Evolutionary conservation across 1,140 invertebrate genomes (phyloP), one percentile per base, ranked within the genome.

Genomic region (Rhagoletis pomonella): DNA sequence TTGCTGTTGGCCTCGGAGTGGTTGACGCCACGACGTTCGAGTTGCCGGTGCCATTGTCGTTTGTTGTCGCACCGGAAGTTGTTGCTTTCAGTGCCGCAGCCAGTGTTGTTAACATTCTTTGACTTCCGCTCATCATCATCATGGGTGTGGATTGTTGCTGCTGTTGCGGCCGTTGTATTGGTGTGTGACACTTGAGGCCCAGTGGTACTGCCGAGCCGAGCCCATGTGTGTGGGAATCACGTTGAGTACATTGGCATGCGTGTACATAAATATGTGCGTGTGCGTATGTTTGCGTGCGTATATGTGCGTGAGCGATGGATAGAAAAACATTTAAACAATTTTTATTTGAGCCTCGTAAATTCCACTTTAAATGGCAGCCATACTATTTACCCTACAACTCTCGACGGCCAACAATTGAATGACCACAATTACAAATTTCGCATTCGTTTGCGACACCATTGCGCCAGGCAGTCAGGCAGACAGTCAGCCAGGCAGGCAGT

Each of bases 21-120:
- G 19, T 29, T 29, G 29, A 29, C 58, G 39, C 58, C 17, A 47
- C 87, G 29, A 29, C 29, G 44, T 81, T 65, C 50, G 58, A 64
- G 39, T 84, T 55, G 67, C 19, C 67, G 44, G 55, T 44, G 29
- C 64, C 64, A 42, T 77, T 87, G 86, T 87, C 67, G 55, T 17
- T 87, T 90, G 89, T 88, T 89, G 88, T 85, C 87, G 86, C 58
- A 55, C 69, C 58, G 62, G 87, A 58, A 58, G 85, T 73, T 88
- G 86, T 60, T 87, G 86, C 44, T 86, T 86, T 84, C 73, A 85
- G n/a, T 81, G 90, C 69, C 90, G 90, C 88, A 88, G 89, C 88
- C 89, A 90, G 88, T 88, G 90, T 92, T 91, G 91, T 92, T 92
- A 92, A 92, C 91, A 92, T 92, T 90, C 91, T 90, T 91, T 92